Percentiles rank a stretch among this genome's conserved stretches.
These are phyloP conservation scores for Tenodera sinensis DNA, from an alignment of 2,888 invertebrate species.

Conservation along the genomic window DNA sequence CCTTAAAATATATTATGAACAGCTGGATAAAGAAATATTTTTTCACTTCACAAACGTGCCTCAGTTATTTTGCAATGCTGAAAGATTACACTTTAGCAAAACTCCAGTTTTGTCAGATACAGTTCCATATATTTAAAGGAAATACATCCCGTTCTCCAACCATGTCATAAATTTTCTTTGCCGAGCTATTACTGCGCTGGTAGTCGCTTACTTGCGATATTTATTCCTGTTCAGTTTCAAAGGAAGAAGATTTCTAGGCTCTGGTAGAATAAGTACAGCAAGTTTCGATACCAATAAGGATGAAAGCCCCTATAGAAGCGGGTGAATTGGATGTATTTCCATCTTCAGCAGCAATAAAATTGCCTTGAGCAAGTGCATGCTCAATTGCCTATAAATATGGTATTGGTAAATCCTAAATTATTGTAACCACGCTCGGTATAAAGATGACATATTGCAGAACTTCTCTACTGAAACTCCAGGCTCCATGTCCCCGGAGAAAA, in stretches of 20 bases:
- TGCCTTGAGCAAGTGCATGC: neutral
- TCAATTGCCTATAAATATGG: neutral
- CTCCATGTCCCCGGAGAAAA: neutral
- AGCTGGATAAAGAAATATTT: too few relatives aligned
- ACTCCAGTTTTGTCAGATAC: neutral
- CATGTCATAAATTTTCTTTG: neutral
- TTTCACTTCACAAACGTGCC: neutral
- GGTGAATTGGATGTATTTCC: neutral
- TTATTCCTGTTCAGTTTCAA: neutral
- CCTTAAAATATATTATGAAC: too few relatives aligned
- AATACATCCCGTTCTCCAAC: neutral
- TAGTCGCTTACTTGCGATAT: neutral
- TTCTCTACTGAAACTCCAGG: neutral
- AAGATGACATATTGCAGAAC: neutral
- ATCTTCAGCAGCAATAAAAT: neutral
- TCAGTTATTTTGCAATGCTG: neutral
- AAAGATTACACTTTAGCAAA: neutral
- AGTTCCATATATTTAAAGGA: neutral
- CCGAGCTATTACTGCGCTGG: neutral
- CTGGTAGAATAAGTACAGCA: neutral
- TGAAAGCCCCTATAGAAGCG: neutral
- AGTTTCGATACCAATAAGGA: neutral
- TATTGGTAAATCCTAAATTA: neutral
- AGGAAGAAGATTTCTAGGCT: neutral
- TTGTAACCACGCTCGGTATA: neutral